A percentile compares a stretch with the other conserved stretches of the same genome.
Conservation (phyloP, 2,888 invertebrate species). For the Liodrosophila aerea region DNA sequence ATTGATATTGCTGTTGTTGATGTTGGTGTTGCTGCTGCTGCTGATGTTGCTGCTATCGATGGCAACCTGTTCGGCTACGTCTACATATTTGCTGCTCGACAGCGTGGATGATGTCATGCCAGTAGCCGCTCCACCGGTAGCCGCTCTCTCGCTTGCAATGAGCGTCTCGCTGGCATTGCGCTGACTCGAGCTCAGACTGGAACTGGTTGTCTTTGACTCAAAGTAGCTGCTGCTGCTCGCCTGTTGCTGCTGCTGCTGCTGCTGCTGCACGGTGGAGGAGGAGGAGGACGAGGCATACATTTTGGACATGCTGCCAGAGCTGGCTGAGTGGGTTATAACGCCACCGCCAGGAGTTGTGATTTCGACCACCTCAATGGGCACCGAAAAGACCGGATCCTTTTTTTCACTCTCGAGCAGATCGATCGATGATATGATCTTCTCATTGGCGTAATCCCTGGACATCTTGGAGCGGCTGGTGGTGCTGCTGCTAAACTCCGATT, state of each 20-base stretch:
- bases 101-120: slow-evolving; percentile 78
- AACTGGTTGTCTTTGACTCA: slow-evolving; percentile 64
- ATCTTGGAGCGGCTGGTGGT: slow-evolving; percentile 57
- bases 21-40: slow-evolving; percentile 35
- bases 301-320: slow-evolving; percentile 62
- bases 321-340: slow-evolving; percentile 42
- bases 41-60: slow-evolving; percentile 50
- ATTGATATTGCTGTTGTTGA: slow-evolving; percentile 32
- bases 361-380: slow-evolving; percentile 79
- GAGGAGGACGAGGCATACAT: slow-evolving; percentile 60
- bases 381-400: slow-evolving; percentile 78
- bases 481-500: slow-evolving; percentile 44
- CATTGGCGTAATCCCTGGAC: slow-evolving; percentile 66
- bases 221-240: slow-evolving; percentile 60
- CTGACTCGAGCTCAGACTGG: slow-evolving; percentile 36
- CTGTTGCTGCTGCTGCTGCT: slow-evolving; percentile 31
- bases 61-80: slow-evolving; percentile 74
- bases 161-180: slow-evolving; percentile 60
- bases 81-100: slow-evolving; percentile 56
- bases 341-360: slow-evolving; percentile 49
- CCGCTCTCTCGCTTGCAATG: slow-evolving; percentile 69
- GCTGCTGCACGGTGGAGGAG: slow-evolving; percentile 32
- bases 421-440: slow-evolving; percentile 75
- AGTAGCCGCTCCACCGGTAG: slow-evolving; percentile 44
- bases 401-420: slow-evolving; percentile 78